Percentiles rank a stretch among this genome's conserved stretches.
Evolutionary conservation across 2,797 vertebrate genomes (phyloP).

Genomic region (Gastrophryne carolinensis): DNA sequence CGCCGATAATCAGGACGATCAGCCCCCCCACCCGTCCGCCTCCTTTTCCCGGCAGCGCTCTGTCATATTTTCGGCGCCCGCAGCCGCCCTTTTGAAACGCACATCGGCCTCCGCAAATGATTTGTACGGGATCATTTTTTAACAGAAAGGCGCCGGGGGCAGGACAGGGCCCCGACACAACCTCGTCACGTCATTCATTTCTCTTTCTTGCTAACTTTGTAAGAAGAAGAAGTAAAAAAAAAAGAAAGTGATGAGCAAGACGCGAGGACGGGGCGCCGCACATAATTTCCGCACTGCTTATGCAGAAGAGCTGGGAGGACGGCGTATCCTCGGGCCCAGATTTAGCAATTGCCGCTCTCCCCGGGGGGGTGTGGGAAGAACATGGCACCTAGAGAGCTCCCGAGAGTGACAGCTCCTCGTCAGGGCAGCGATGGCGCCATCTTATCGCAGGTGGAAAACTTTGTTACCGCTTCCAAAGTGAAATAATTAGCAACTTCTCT

Average conservation of each 20-base stretch:
- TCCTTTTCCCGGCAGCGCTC: neutral
- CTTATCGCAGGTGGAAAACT: neutral
- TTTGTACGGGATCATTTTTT: neutral
- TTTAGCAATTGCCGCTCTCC: slow-evolving; percentile 6
- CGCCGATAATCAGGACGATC: no score
- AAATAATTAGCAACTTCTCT: slow-evolving; percentile 11
- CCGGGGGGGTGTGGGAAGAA: neutral
- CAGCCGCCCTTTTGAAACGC: neutral
- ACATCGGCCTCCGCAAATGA: neutral
- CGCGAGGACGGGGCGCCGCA: neutral
- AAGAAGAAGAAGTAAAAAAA: no score
- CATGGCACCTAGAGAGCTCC: neutral
- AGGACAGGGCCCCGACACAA: neutral
- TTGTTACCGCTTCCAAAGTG: neutral
- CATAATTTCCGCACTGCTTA: neutral
- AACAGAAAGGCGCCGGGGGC: neutral
- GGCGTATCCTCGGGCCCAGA: neutral
- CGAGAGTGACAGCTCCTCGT: neutral
- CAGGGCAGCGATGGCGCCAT: neutral
- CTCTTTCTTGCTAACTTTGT: neutral
- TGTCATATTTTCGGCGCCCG: neutral
- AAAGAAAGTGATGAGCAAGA: no score
- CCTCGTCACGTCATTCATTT: neutral
- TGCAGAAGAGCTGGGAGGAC: neutral
- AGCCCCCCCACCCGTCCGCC: slow-evolving; percentile 59